phyloP scores from a whole-genome alignment of 2,113 vertebrate genomes.

The Xiphorhynchus elegans region DNA sequence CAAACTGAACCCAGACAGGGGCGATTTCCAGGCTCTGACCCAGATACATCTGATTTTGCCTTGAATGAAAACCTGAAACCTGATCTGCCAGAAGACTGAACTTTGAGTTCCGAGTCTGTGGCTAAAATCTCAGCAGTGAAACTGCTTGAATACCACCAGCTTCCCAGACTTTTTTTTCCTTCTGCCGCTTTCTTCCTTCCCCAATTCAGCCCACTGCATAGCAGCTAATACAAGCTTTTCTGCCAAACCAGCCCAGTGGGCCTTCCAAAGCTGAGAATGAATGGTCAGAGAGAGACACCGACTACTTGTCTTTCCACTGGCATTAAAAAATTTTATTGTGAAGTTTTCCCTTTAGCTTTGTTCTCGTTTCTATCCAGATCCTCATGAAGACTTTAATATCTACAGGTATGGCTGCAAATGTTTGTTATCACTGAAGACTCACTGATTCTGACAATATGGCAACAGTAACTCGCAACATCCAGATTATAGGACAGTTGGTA shows the following conservation, averaged over 20 bases:
- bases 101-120: neutral
- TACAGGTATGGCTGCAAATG: neutral
- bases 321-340: neutral
- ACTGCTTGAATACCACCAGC: neutral
- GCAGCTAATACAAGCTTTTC: neutral
- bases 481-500: neutral
- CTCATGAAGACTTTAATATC: neutral
- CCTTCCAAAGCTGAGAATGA: neutral
- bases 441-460: neutral
- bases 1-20: neutral
- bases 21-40: neutral
- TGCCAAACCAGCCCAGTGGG: neutral
- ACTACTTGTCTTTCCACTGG: neutral
- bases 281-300: accelerated
- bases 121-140: neutral
- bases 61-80: conserved; percentile 6
- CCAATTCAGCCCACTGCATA: neutral
- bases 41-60: neutral
- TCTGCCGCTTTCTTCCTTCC: neutral
- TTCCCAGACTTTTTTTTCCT: neutral
- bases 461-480: neutral
- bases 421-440: neutral
- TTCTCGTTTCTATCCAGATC: neutral
- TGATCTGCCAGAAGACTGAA: neutral
- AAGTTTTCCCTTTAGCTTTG: neutral